A percentile compares a stretch with the other conserved stretches of the same genome.
Conservation (phyloP, 1,140 invertebrate genomes). For the Caenorhabditis inopinata region DNA sequence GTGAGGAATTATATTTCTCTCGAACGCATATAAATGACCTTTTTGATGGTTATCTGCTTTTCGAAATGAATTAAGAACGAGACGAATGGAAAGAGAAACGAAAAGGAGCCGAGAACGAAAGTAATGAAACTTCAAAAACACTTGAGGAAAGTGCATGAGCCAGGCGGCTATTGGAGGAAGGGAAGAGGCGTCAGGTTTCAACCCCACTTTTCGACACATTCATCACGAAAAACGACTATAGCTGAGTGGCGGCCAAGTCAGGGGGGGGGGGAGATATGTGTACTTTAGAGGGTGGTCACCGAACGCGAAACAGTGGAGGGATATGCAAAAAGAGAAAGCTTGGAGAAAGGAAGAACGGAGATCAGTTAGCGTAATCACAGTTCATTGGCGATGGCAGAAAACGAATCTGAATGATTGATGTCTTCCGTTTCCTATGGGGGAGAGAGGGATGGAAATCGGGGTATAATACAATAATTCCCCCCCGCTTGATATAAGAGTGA, state of each 20-base stretch:
- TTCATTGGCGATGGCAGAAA: neutral
- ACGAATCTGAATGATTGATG: neutral
- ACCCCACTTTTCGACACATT: constrained; percentile 18
- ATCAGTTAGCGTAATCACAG: neutral
- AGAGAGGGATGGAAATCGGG: no score
- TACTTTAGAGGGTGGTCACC: neutral
- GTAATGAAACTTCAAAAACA: neutral
- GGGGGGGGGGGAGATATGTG: neutral
- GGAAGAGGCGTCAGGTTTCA: constrained; percentile 10
- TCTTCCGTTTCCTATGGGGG: no score
- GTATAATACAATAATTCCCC: no score
- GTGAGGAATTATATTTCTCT: no score
- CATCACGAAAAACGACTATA: constrained; percentile 7
- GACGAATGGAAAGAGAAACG: neutral
- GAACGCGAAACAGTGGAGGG: neutral
- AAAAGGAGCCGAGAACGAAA: neutral
- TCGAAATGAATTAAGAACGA: neutral
- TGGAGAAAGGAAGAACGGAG: neutral
- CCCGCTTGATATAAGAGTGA: no score
- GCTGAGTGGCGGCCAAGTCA: neutral
- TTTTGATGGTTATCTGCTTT: constrained; percentile 23
- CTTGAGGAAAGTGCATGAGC: neutral
- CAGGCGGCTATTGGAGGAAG: neutral
- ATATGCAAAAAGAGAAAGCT: neutral
- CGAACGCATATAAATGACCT: neutral